Conservation (phyloP, 1,140 invertebrate species). For the Apolygus lucorum region DNA sequence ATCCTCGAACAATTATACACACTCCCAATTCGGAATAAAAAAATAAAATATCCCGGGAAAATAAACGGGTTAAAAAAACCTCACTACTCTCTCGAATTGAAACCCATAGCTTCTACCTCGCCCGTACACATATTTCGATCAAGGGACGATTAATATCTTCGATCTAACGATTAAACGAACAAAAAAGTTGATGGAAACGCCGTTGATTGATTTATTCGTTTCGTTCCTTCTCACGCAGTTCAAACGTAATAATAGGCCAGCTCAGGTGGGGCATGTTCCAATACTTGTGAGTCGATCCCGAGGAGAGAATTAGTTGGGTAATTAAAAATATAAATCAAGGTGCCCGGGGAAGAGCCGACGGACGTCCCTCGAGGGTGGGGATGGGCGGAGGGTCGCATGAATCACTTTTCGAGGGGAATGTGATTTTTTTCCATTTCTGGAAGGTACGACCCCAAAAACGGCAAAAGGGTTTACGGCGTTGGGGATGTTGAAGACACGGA, state of each 20-base stretch:
- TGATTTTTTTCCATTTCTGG: no score
- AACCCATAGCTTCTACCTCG: not conserved
- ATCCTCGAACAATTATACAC: no score
- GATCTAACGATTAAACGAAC: not conserved
- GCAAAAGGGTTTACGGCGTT: not conserved
- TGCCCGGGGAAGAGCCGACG: no score
- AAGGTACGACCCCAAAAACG: not conserved
- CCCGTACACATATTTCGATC: not conserved
- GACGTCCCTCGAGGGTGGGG: not conserved
- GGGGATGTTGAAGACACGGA: no score
- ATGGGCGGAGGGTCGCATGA: not conserved
- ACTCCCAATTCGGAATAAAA: no score
- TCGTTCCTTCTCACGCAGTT: not conserved
- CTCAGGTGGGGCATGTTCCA: not conserved
- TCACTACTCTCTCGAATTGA: not conserved
- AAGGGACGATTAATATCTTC: not conserved
- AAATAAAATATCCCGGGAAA: no score
- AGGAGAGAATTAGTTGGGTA: not conserved
- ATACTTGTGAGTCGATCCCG: not conserved
- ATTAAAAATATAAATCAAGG: not conserved
- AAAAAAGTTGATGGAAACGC: not conserved
- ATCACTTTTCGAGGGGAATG: no score
- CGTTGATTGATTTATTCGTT: not conserved
- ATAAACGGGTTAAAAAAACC: no score
- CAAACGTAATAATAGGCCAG: not conserved